These are phyloP conservation scores for Neocrepidodera transversa DNA, from an alignment of 2,888 invertebrate genomes.

Conservation along the genomic window DNA sequence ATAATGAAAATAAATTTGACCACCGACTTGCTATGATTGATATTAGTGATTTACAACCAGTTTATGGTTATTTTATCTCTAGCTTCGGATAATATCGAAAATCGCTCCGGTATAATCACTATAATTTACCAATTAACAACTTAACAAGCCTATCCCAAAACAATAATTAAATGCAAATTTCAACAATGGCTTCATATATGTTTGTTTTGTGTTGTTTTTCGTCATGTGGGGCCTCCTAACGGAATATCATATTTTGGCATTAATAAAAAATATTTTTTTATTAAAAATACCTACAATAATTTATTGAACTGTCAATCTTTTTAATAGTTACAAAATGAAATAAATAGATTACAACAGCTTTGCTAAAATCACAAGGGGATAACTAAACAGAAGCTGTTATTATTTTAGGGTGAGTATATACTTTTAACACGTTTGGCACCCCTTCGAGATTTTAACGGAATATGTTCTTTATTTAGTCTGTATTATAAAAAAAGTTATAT, in stretches of 20 bases:
- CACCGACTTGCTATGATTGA: constrained; percentile 22
- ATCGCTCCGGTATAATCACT: constrained; percentile 21
- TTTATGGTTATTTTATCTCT: constrained; percentile 24
- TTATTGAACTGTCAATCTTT: not conserved
- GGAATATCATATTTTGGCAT: too few relatives aligned
- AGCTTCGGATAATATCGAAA: constrained; percentile 20
- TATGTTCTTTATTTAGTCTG: too few relatives aligned
- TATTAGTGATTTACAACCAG: constrained; percentile 27
- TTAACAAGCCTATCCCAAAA: constrained; percentile 9
- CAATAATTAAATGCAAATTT: constrained; percentile 30
- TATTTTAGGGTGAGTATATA: not conserved
- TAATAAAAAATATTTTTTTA: too few relatives aligned
- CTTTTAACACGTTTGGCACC: not conserved
- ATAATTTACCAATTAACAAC: constrained; percentile 29
- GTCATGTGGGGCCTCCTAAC: constrained; percentile 14
- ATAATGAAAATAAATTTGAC: constrained; percentile 24
- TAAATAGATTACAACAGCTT: not conserved
- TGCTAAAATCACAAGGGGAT: not conserved
- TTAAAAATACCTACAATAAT: too few relatives aligned
- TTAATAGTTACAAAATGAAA: constrained; percentile 1
- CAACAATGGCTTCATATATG: constrained; percentile 16
- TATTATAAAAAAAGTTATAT: too few relatives aligned
- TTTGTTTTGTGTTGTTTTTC: constrained; percentile 13
- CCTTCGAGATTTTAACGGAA: not conserved
- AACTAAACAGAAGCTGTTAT: not conserved